Percentiles rank a stretch among this genome's conserved stretches.
phyloP scores from a whole-genome alignment of 2,113 vertebrate genomes.

The Crotalus horridus region DNA sequence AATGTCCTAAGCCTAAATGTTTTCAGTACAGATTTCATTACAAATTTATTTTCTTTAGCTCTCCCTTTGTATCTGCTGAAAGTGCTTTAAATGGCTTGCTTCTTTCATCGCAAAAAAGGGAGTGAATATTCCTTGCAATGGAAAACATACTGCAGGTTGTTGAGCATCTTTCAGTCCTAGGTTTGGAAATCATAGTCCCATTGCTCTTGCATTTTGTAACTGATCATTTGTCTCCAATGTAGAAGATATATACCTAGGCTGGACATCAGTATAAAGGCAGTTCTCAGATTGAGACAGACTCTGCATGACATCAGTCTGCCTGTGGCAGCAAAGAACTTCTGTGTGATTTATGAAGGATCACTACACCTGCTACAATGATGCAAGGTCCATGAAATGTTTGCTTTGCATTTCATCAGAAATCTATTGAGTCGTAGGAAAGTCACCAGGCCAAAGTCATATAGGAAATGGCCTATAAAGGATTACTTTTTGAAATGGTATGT shows the following conservation, averaged over 20 bases:
- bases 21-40: conserved; percentile 31
- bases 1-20: conserved; percentile 2
- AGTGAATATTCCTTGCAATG: conserved; percentile 30
- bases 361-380: neutral
- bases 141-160: conserved; percentile 44
- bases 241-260: neutral
- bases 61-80: conserved; percentile 38
- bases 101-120: conserved; percentile 21
- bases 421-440: conserved; percentile 1
- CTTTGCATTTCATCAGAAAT: conserved; percentile 30
- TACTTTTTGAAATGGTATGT: neutral
- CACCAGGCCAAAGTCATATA: neutral
- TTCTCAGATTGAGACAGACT: neutral
- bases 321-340: neutral
- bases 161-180: conserved; percentile 34
- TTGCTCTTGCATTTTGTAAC: conserved; percentile 47
- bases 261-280: neutral
- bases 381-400: neutral
- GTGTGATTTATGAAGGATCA: neutral
- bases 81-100: conserved; percentile 26
- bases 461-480: neutral
- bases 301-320: conserved; percentile 21
- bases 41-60: conserved; percentile 31
- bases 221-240: neutral
- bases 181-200: conserved; percentile 19